These are phyloP conservation scores for Ichneumoninae sp. DNA, from an alignment of 2,888 invertebrate species.

Conservation along the genomic window DNA sequence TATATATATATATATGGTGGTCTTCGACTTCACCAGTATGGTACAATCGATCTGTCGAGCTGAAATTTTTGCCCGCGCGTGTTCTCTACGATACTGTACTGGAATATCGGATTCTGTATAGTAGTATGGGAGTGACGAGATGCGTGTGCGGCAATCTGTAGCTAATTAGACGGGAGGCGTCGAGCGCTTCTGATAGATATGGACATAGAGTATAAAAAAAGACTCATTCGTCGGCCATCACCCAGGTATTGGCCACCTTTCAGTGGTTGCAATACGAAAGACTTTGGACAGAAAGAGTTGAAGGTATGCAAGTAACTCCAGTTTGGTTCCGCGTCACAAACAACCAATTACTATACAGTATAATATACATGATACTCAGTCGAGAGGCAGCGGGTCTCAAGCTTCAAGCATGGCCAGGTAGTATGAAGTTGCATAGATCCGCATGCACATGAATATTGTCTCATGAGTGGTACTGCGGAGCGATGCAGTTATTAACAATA, in stretches of 20 bases:
- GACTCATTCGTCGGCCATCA: constrained; percentile 2
- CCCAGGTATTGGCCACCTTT: not conserved
- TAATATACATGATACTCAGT: not conserved
- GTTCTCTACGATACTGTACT: no score
- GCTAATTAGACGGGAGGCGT: constrained; percentile 71
- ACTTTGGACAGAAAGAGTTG: not conserved
- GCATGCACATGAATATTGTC: constrained; percentile 13
- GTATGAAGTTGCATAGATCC: constrained; percentile 4
- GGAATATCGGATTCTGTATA: no score
- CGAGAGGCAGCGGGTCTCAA: constrained; percentile 22
- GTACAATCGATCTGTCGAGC: constrained; percentile 28
- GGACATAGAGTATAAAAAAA: not conserved
- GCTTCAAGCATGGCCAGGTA: constrained; percentile 14
- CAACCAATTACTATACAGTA: not conserved
- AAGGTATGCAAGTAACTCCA: not conserved
- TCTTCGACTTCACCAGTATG: constrained; percentile 39
- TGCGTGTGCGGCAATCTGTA: constrained; percentile 62
- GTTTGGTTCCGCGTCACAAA: not conserved
- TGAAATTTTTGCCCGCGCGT: no score
- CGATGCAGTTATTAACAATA: constrained; percentile 74
- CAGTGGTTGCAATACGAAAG: constrained; percentile 21
- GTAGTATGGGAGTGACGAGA: no score
- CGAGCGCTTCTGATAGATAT: not conserved
- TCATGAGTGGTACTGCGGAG: constrained; percentile 65
- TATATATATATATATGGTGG: not conserved